Base-by-base conservation (phyloP, 2,888 invertebrate genomes). In the Agrilus mali region DNA sequence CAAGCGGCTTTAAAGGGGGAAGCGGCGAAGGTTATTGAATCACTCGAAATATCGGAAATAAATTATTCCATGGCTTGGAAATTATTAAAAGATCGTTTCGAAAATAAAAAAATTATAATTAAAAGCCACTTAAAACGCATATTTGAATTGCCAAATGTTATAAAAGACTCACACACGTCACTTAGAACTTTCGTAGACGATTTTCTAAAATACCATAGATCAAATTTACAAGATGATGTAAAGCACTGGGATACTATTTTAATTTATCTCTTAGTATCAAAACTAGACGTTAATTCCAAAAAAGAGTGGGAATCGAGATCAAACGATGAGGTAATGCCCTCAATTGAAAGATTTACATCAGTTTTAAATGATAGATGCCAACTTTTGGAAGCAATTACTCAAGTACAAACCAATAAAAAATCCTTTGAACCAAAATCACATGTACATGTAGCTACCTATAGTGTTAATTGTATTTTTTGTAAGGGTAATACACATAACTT, bases 31-130 rank as follows among this genome's bases (percentile, higher is more conserved):
- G 13, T 33, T 3, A 12, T 45, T 3, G 2, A 44, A 2, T 13
- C 43, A 3, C 10, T 45, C 10, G 12, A 22, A 4, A 20, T 38
- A 7, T 38, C n/a, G 10, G 12, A 32, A 5, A 13, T 5, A 7
- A 43, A 43, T 33, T 45, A 45, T 15, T 4, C 13, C 6, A 14
- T 44, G 6, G 42, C 45, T 12, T 43, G 33, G 33, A 13, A 42
- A 5, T 12, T 27, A 13, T 5, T 38, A 4, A 31, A 7, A 4
- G 38, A 45, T 4, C 16, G 45, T 5, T 45, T 16, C 22, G 37
- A 45, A 17, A 43, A 45, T 15, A 38, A 4, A 10, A 17, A 12
- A 2, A 6, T 13, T 8, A 22, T 45, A 8, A 38, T 43, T n/a
- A 7, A 33, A 17, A 15, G 12, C 3, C 45, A 45, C 14, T 22